Percentiles rank a stretch among this genome's conserved stretches.
Conservation (phyloP, 2,797 vertebrate species). For the Epinephelus malabaricus region DNA sequence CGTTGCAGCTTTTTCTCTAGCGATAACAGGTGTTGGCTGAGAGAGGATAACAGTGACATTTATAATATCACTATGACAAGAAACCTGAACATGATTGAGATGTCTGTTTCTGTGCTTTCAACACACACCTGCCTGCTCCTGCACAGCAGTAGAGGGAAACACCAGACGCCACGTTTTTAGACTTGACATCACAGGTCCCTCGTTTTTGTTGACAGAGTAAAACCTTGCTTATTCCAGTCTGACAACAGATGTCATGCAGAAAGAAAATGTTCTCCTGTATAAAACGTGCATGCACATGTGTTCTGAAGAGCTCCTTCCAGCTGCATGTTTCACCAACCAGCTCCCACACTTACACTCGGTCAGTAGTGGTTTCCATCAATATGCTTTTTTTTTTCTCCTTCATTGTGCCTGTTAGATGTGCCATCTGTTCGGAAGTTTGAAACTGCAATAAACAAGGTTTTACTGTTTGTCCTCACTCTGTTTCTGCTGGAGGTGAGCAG, state of each 20-base stretch:
- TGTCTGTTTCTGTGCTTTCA: background rate
- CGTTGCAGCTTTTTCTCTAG: conserved; percentile 35
- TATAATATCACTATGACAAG: conserved; percentile 1
- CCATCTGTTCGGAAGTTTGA: conserved; percentile 55
- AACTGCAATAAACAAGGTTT: conserved; percentile 61
- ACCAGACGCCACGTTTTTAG: background rate
- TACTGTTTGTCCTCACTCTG: conserved; percentile 39
- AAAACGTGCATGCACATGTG: conserved; percentile 29
- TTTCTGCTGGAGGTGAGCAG: conserved; percentile 41
- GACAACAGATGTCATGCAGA: conserved; percentile 29
- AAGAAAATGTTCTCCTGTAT: background rate
- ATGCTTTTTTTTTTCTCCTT: conserved; percentile 8
- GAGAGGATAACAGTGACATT: conserved; percentile 18
- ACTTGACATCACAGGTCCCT: background rate
- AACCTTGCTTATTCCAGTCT: conserved; percentile 43
- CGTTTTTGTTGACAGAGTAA: conserved; percentile 15
- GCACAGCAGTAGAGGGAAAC: conserved; percentile 14
- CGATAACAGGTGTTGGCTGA: conserved; percentile 22
- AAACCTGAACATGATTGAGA: background rate
- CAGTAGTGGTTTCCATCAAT: conserved; percentile 31
- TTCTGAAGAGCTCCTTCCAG: conserved; percentile 4
- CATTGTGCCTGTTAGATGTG: conserved; percentile 38
- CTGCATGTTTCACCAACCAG: conserved; percentile 36
- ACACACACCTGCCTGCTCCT: background rate
- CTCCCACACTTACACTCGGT: conserved; percentile 17